Evolutionary conservation across 2,113 vertebrate species (phyloP).

Genomic region (Panthera tigris): DNA sequence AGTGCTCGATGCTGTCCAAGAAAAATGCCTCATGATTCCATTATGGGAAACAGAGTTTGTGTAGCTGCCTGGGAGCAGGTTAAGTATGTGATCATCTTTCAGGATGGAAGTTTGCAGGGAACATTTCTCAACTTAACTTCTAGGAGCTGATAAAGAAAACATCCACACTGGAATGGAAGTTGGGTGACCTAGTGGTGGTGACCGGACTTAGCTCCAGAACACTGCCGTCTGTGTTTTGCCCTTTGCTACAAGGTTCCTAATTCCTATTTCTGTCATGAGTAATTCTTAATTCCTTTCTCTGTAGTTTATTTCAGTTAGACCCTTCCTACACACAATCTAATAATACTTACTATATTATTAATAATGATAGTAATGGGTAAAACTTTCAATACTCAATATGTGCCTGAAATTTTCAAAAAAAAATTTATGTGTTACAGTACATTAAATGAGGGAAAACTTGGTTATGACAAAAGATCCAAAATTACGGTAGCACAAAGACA

Average conservation of each 20-base stretch:
- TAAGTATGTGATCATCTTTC: neutral
- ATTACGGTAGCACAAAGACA: neutral
- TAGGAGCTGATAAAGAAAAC: neutral
- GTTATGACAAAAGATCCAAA: neutral
- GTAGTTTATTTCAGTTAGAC: neutral
- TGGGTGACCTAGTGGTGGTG: neutral
- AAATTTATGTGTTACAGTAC: neutral
- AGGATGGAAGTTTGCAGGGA: neutral
- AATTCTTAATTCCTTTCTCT: neutral
- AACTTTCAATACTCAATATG: neutral
- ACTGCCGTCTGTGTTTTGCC: neutral
- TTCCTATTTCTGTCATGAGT: neutral
- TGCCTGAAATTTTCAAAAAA: neutral
- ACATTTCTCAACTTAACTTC: neutral
- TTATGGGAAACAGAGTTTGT: neutral
- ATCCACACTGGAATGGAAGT: neutral
- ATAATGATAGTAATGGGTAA: neutral
- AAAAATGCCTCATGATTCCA: neutral
- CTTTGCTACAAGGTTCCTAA: neutral
- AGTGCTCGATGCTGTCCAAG: neutral
- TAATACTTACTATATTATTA: neutral
- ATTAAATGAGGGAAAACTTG: neutral
- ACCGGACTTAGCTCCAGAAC: neutral
- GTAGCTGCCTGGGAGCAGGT: neutral
- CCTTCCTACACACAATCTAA: neutral